A percentile compares a stretch with the other conserved stretches of the same genome.
These are phyloP conservation scores for Synergus japonicus DNA, from an alignment of 2,888 invertebrate species.

Conservation along the genomic window DNA sequence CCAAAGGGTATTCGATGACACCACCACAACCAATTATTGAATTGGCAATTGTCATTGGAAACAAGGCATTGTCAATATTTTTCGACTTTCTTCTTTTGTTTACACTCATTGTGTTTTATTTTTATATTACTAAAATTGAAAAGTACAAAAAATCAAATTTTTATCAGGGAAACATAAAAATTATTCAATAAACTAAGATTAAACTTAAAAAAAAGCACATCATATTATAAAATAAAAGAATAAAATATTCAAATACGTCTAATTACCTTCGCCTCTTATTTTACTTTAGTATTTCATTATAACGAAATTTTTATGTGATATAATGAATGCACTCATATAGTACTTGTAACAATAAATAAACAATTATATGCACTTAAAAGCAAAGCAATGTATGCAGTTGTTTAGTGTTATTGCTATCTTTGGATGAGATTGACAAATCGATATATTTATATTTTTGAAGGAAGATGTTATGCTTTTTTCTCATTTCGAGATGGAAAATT, in stretches of 20 bases:
- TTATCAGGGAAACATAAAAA: too few relatives aligned
- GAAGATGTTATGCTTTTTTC: background rate
- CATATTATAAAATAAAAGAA: too few relatives aligned
- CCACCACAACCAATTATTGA: slow-evolving; percentile 3
- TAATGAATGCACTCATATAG: background rate
- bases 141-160: background rate
- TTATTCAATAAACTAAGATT: too few relatives aligned
- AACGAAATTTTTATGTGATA: background rate
- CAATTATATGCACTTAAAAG: background rate
- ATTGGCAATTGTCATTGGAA: slow-evolving; percentile 5
- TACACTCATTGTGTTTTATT: background rate
- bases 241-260: too few relatives aligned
- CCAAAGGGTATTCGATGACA: background rate
- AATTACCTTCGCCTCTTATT: too few relatives aligned
- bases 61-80: slow-evolving; percentile 19
- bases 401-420: background rate
- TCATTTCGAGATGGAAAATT: background rate
- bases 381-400: background rate
- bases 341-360: background rate
- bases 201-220: too few relatives aligned
- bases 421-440: background rate
- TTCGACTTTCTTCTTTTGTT: background rate
- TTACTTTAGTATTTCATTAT: background rate
- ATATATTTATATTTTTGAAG: background rate
- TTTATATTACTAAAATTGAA: background rate